Percentiles rank a stretch among this genome's conserved stretches.
These are phyloP conservation scores for Rotaria macrura DNA, from an alignment of 2,888 invertebrate genomes.

Conservation along the genomic window DNA sequence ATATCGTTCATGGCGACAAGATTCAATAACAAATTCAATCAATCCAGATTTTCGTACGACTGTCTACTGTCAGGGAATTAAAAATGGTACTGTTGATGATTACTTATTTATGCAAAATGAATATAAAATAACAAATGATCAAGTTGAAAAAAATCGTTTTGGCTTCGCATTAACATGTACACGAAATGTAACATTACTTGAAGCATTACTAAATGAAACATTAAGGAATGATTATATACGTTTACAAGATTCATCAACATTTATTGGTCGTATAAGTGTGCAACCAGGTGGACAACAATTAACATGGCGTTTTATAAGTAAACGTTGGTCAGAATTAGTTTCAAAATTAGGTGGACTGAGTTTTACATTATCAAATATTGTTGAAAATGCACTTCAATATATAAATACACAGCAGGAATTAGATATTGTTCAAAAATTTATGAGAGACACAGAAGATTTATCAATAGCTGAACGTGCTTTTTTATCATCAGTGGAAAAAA, in stretches of 20 bases:
- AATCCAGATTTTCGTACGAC: neutral
- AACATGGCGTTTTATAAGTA: neutral
- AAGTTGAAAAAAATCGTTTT: neutral
- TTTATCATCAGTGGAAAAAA: slow-evolving; percentile 29
- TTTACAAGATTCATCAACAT: neutral
- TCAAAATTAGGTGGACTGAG: slow-evolving; percentile 21
- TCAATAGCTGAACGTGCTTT: slow-evolving; percentile 27
- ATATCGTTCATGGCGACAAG: neutral
- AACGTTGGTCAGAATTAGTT: neutral
- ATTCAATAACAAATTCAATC: neutral
- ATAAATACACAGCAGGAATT: slow-evolving; percentile 24
- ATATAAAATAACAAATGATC: neutral
- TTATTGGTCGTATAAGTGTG: neutral
- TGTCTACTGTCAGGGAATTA: slow-evolving; percentile 15
- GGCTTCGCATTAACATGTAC: neutral
- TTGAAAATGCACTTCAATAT: slow-evolving; percentile 22
- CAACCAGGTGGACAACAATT: slow-evolving; percentile 2
- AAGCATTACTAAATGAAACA: neutral
- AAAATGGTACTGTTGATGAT: slow-evolving; percentile 1
- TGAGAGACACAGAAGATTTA: slow-evolving; percentile 9
- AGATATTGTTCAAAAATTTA: slow-evolving; percentile 7
- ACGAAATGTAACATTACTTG: neutral
- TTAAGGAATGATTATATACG: neutral
- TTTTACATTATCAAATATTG: slow-evolving; percentile 30
- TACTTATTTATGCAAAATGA: neutral